A percentile compares a stretch with the other conserved stretches of the same genome.
Conservation (phyloP, 2,888 invertebrate genomes). For the Ophion costatus region DNA sequence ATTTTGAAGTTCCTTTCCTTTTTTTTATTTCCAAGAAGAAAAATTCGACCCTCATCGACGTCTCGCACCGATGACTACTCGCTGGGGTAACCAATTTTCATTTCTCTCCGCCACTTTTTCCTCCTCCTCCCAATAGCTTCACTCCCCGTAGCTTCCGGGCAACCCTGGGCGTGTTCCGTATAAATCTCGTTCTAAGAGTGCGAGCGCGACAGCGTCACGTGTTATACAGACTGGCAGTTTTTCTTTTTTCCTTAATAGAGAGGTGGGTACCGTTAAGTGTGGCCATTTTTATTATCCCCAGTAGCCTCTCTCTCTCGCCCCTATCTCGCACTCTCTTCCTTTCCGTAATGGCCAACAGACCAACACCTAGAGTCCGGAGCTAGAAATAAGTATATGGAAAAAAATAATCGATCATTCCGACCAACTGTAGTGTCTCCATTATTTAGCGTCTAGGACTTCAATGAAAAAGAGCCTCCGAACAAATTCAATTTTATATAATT, state of each 20-base stretch:
- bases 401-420: neutral
- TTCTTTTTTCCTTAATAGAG: constrained; percentile 52
- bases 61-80: constrained; percentile 48
- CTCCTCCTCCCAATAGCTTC: constrained; percentile 18
- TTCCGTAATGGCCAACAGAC: constrained; percentile 13
- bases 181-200: constrained; percentile 52
- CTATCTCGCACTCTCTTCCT: neutral
- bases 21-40: constrained; percentile 38
- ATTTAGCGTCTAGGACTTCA: neutral
- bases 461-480: neutral
- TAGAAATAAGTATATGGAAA: neutral
- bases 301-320: constrained; percentile 7
- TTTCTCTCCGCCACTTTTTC: constrained; percentile 39
- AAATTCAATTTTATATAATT: neutral
- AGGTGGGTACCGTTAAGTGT: constrained; percentile 55
- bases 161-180: constrained; percentile 58
- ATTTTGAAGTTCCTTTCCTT: constrained; percentile 21
- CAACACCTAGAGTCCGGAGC: neutral
- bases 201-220: constrained; percentile 5
- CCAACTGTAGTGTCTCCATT: neutral
- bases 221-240: constrained; percentile 29
- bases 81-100: constrained; percentile 45
- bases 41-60: constrained; percentile 58
- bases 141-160: constrained; percentile 51
- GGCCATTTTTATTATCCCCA: constrained; percentile 52